Evolutionary conservation across 2,888 invertebrate genomes (phyloP).

Genomic region (Imbricaverruca yamaguchii): DNA sequence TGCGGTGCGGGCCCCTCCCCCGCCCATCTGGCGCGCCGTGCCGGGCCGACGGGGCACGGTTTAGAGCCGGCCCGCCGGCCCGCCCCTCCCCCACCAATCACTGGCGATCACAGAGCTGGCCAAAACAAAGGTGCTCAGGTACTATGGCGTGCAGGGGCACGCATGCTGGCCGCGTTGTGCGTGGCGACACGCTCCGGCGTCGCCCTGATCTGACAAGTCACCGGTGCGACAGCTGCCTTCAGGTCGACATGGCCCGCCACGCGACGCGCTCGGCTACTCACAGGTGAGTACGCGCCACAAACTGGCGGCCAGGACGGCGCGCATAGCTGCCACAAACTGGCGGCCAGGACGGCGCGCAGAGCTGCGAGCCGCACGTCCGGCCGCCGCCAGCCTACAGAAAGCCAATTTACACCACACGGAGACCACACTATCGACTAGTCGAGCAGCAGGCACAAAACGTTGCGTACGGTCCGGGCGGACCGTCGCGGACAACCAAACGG

Average conservation of each 20-base stretch:
- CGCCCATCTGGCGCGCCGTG: neutral
- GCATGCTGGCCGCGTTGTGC: too few species aligned
- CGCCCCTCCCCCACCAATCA: neutral
- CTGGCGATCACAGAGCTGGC: neutral
- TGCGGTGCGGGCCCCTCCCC: constrained; percentile 6
- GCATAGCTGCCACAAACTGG: neutral
- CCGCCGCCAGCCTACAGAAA: neutral
- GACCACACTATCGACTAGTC: neutral
- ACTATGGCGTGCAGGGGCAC: neutral
- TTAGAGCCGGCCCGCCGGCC: constrained; percentile 1
- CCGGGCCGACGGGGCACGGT: neutral
- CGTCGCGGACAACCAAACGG: too few species aligned
- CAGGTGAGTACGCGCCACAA: neutral
- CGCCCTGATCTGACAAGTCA: too few species aligned
- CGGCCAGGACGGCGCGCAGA: neutral
- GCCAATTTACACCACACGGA: neutral
- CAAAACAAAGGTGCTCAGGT: constrained; percentile 8
- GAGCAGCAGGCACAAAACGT: neutral
- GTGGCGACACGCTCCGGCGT: too few species aligned
- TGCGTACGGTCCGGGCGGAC: too few species aligned
- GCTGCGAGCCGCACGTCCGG: neutral
- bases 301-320: neutral
- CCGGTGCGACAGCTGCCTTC: too few species aligned
- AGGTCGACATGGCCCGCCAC: too few species aligned
- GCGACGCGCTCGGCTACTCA: too few species aligned